phyloP scores from a whole-genome alignment of 2,797 vertebrate genomes.

The Leuciscus waleckii region DNA sequence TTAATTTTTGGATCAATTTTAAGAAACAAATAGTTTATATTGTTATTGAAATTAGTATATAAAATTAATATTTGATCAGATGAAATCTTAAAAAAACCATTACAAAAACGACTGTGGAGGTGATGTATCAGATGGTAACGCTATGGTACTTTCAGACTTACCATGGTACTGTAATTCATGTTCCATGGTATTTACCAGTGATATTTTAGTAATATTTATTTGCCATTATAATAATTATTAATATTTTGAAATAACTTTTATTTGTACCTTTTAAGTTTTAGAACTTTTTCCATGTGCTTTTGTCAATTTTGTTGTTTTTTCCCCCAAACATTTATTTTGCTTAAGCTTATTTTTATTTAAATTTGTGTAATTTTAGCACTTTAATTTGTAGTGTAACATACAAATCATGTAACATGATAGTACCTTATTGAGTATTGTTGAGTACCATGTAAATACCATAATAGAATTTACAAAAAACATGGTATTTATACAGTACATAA shows the following conservation, averaged over 20 bases:
- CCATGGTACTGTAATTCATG: neutral
- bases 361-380: no score
- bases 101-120: neutral
- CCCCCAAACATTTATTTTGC: accelerated
- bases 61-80: neutral
- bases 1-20: neutral
- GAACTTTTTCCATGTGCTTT: neutral
- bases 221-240: neutral
- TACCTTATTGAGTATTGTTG: no score
- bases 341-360: neutral
- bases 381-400: no score
- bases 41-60: neutral
- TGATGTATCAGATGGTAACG: neutral
- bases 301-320: neutral
- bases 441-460: no score
- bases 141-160: neutral
- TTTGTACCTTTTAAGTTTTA: neutral
- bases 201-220: neutral
- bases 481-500: neutral
- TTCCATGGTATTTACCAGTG: neutral
- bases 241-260: neutral
- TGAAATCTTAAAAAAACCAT: neutral
- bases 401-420: no score
- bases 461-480: neutral
- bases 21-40: neutral